These are phyloP conservation scores for Zosterops pallidus DNA, from an alignment of 2,113 vertebrate species.

Conservation along the genomic window DNA sequence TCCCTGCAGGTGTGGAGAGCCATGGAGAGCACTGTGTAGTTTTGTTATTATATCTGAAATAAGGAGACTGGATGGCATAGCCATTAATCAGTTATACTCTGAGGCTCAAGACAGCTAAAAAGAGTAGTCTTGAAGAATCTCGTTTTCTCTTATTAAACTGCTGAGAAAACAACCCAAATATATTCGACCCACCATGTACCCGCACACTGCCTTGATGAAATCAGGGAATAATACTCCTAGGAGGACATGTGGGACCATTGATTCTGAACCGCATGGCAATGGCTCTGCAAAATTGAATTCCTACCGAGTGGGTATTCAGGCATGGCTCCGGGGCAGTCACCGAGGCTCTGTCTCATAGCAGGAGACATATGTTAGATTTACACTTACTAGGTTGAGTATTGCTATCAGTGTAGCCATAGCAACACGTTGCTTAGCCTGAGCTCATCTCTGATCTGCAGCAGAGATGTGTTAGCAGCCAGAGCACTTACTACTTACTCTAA, in stretches of 20 bases:
- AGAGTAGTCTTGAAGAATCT: neutral
- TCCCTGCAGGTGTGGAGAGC: neutral
- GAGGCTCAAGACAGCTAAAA: neutral
- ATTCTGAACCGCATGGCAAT: neutral
- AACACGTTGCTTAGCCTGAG: neutral
- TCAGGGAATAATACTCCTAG: neutral
- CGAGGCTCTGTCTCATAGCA: neutral
- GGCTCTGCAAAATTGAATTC: constrained; percentile 26
- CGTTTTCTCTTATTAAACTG: neutral
- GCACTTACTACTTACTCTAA: neutral
- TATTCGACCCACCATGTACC: neutral
- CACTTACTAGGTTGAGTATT: neutral
- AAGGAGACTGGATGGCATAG: neutral
- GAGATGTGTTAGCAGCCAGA: neutral
- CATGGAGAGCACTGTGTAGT: neutral
- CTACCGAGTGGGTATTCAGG: neutral
- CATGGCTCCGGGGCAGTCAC: constrained; percentile 16
- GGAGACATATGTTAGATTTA: constrained; percentile 27
- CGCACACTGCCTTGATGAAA: neutral
- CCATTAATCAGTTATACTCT: neutral
- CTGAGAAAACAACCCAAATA: neutral
- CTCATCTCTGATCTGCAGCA: neutral
- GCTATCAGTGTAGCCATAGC: constrained; percentile 29
- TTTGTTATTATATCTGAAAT: neutral
- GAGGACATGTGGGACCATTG: neutral